Conservation (phyloP, 1,140 invertebrate genomes). For the Zaprionus gabonicus region DNA sequence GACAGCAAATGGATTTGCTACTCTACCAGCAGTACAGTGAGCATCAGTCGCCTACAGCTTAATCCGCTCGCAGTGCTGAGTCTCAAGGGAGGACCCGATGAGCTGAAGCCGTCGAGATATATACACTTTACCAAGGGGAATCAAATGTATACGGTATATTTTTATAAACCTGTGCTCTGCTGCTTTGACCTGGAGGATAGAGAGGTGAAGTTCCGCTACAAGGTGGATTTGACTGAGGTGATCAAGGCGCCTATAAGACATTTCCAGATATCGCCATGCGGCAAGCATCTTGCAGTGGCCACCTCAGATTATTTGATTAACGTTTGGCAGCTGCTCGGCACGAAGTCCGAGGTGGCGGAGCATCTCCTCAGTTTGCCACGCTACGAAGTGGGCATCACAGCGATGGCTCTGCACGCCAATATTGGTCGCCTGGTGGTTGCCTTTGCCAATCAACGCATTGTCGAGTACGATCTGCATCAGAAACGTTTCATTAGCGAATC, state of each 20-base stretch:
- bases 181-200: constrained; percentile 42
- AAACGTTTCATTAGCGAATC: constrained; percentile 86
- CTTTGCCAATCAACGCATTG: constrained; percentile 90
- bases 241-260: constrained; percentile 36
- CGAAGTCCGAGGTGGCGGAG: constrained; percentile 84
- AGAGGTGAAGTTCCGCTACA: constrained; percentile 12
- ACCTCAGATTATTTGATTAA: constrained; percentile 87
- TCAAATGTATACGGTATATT: constrained; percentile 72
- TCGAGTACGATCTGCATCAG: constrained; percentile 88
- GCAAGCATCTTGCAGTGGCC: constrained; percentile 87
- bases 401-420: constrained; percentile 87
- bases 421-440: constrained; percentile 87
- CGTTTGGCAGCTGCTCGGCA: constrained; percentile 85
- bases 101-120: constrained; percentile 84
- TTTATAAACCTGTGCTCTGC: constrained; percentile 56
- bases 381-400: constrained; percentile 88
- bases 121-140: constrained; percentile 85
- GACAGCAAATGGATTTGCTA: constrained; percentile 90
- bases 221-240: constrained; percentile 29
- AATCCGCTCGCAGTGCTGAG: constrained; percentile 84
- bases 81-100: constrained; percentile 82
- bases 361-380: constrained; percentile 87
- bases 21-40: constrained; percentile 88
- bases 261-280: constrained; percentile 80
- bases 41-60: constrained; percentile 86